Evolutionary conservation across 2,888 invertebrate genomes (phyloP), one percentile per base, ranked within the genome.

Genomic region (Lasius platythorax): DNA sequence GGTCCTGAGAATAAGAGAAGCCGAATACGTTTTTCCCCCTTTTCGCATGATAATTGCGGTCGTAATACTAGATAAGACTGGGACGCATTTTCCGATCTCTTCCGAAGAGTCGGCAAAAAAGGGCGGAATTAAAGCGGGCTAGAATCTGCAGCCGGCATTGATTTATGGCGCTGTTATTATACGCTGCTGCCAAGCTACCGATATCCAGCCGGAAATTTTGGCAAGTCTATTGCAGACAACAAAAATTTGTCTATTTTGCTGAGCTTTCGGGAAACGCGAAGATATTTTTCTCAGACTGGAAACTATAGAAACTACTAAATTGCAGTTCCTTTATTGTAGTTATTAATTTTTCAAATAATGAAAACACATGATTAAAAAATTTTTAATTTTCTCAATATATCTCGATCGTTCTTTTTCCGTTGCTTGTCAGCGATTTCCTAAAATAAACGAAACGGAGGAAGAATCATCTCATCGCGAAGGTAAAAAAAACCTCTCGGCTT

Each of bases 11-110:
- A 68, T 50, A 76, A 66, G 84, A 50, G 50, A 68, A 12, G 50
- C 33, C 28, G 63, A 53, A 61, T 78, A 12, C 33, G 64, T 58
- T 53, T 72, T 40, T 63, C 53, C 28, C 66, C 28, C 64, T 30
- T 79, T 79, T 50, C 50, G n/a, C 50, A 46, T 63, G 76, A 74
- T 88, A 88, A 88, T 86, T 86, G 86, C 81, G 63, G 67, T 23
- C 46, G 30, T 75, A 58, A 28, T 66, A 53, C 58, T 56, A 61
- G 83, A 85, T 86, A 88, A 85, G 88, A 23, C 53, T 28, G 28
- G 68, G 67, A 63, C 43, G 83, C 53, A 58, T 58, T 58, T 58
- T 33, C 46, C n/a, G 2, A 6, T 30, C 37, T n/a, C 33, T 56
- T 53, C 30, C 76, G 18, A 18, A 56, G 23, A 18, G 15, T 1